Evolutionary conservation across 2,888 invertebrate species (phyloP), one percentile per base, ranked within the genome.

Genomic region (Athetis lepigone): DNA sequence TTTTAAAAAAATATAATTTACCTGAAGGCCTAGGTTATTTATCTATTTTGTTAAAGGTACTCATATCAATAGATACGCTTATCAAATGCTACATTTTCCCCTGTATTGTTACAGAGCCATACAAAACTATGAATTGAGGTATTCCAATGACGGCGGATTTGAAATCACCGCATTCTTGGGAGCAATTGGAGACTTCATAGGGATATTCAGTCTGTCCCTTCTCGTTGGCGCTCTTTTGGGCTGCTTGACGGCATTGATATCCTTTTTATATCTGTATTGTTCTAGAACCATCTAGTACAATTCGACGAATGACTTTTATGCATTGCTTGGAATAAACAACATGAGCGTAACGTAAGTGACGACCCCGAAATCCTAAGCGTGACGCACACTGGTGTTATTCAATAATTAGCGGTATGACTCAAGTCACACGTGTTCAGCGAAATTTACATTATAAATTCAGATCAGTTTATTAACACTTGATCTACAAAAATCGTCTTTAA

Each of bases 141-240:
- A 98, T 85, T 97, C 97, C n/a, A 97, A 96, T 66, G 97, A 97
- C 43, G 98, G 97, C 46, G 97, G 97, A n/a, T 98, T 98, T 86
- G 98, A 98, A 90, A 97, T 97, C 2, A 96, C 97, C 39, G 98
- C 98, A 2, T 98, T 99, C 89, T 96, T 99, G 82, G 96, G 96
- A 82, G 98, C 99, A 2, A 95, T 99, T 52, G 98, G 98, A 47
- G 98, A 98, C 87, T 99, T 99, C 90, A 96, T 98, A 70, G 97
- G 97, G 56, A 98, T 99, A 81, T 99, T 99, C 93, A 97, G 98
- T 86, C 96, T 98, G 23, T 99, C 99, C 0, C 96, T 99, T 72
- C 95, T 98, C 42, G 98, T 99, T 82, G 99, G 99, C 51, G 98
- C 98, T 57, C 94, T 97, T 1, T 98, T 99, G 96, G 99, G 99